Conservation (phyloP, 2,888 invertebrate species). For the Macaria liturata region DNA sequence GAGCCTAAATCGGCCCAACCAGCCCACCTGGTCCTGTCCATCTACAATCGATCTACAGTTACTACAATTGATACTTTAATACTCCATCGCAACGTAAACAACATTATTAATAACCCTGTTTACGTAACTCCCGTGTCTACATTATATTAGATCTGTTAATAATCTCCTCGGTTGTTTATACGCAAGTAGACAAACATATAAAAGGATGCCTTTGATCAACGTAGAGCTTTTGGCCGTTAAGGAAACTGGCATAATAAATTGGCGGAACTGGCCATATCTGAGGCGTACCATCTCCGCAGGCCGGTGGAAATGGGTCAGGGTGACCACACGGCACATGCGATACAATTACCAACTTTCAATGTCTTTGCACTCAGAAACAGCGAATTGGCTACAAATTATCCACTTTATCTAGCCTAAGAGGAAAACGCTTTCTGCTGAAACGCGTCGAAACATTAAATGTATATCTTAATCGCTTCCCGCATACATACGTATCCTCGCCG, state of each 20-base stretch:
- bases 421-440: too few species aligned
- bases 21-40: conserved; percentile 3
- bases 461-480: too few species aligned
- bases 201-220: conserved; percentile 30
- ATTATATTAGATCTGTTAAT: conserved; percentile 1
- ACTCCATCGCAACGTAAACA: conserved; percentile 1
- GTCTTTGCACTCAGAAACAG: background rate
- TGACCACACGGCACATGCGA: conserved; percentile 50
- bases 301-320: conserved; percentile 66
- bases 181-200: conserved; percentile 21
- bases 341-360: conserved; percentile 18
- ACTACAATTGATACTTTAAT: background rate
- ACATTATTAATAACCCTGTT: too few species aligned
- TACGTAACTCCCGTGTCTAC: too few species aligned
- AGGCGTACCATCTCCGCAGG: conserved; percentile 57
- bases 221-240: conserved; percentile 31
- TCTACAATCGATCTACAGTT: conserved; percentile 7
- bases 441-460: too few species aligned
- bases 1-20: background rate
- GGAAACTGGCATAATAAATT: conserved; percentile 50
- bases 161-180: conserved; percentile 9
- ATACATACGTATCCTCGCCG: background rate
- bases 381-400: too few species aligned
- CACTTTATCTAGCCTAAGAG: too few species aligned
- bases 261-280: conserved; percentile 51